Evolutionary conservation across 92 coral and sea anemone genomes (phyloP), one percentile per base, ranked within the genome.

Genomic region (Virgularia gustaviana): DNA sequence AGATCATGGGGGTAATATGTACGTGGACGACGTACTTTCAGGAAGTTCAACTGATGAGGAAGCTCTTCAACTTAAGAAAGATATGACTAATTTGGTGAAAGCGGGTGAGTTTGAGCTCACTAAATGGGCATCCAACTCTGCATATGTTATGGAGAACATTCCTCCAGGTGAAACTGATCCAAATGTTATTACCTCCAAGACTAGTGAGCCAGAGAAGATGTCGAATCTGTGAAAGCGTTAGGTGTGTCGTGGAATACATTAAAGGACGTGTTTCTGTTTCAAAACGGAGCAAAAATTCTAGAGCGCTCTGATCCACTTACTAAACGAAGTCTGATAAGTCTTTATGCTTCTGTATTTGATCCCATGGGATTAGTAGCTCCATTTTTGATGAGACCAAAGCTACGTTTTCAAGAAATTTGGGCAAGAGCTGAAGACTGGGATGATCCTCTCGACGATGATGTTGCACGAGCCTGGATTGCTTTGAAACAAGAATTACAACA

Each of bases 61-160:
- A 9, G 54, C 79, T 13, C 0, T 45, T 44, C 47, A 60, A 35
- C 63, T 72, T 2, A 60, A 79, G 25, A 51, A 70, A 19, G 83
- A 71, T 32, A 11, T 71, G 39, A 24, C 47, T 23, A 70, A 66
- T 23, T 42, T 79, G 35, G 60, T 79, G 66, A 59, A 32, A 41
- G 25, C 45, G 39, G 84, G 63, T 22, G 84, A 63, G 52, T 79
- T 79, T 23, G 63, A 79, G 43, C 35, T 79, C 51, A 58, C 76
- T 20, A 79, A 79, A 59, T 79, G 79, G 83, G 79, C 83, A 22
- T 55, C 70, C 37, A 79, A 79, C 38, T 79, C 79, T 15, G 9
- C 56, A 44, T 36, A 12, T 6, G 65, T 71, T 37, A 37, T 79
- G 45, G 43, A 54, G n/a, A 6, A 35, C 41, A 79, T 71, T 28